phyloP scores from a whole-genome alignment of 1,140 invertebrate genomes.

The Chelonus insularis region DNA sequence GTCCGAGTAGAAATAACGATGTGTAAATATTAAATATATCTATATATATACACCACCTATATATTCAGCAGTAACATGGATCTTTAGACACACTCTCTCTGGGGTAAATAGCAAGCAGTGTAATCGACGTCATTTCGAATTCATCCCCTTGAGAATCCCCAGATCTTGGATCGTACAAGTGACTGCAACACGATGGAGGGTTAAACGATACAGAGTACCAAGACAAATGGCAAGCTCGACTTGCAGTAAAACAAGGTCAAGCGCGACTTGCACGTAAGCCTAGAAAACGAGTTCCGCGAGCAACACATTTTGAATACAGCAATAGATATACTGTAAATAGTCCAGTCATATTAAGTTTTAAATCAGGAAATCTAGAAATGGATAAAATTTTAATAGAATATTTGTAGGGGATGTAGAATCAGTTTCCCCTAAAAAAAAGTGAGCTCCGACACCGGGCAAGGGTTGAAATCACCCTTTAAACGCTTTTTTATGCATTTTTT shows the following conservation, averaged over 20 bases:
- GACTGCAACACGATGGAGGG: constrained; percentile 20
- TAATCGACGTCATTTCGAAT: constrained; percentile 10
- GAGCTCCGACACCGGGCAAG: too few relatives aligned
- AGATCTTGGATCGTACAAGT: neutral
- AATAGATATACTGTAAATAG: too few relatives aligned
- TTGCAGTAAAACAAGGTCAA: constrained; percentile 29
- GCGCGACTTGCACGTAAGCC: constrained; percentile 15
- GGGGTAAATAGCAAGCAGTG: neutral
- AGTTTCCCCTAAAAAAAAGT: too few relatives aligned
- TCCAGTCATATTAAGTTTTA: too few relatives aligned
- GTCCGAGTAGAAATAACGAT: constrained; percentile 22
- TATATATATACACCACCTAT: neutral
- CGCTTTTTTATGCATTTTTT: too few relatives aligned
- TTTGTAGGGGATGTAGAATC: too few relatives aligned
- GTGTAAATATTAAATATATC: constrained; percentile 20
- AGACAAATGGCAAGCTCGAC: constrained; percentile 28
- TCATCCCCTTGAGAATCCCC: neutral
- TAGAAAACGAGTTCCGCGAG: neutral
- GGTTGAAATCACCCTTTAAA: too few relatives aligned
- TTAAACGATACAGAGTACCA: constrained; percentile 28
- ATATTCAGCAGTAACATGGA: neutral
- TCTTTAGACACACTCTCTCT: neutral
- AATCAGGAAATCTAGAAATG: too few relatives aligned
- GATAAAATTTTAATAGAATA: too few relatives aligned
- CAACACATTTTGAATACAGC: neutral